Evolutionary conservation across 2,113 vertebrate species (phyloP).

Genomic region (Megaptera novaeangliae): DNA sequence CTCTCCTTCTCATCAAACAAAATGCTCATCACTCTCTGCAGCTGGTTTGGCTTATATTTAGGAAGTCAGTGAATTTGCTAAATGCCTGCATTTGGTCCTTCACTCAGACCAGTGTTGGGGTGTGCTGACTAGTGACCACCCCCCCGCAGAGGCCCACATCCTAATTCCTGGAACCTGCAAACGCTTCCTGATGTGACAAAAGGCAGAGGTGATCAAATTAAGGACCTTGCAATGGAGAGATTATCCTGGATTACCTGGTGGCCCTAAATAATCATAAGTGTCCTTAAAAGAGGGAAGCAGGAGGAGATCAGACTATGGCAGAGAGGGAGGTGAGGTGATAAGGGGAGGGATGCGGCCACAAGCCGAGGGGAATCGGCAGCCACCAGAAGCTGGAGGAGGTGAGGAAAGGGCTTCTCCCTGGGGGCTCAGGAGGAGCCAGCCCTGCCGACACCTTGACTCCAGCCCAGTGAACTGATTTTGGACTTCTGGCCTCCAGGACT

Average conservation of each 20-base stretch:
- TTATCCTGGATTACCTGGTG: not conserved
- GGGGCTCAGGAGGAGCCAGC: not conserved
- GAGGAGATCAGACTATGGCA: no score
- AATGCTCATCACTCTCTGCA: fast-evolving
- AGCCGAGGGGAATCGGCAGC: not conserved
- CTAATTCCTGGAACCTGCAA: not conserved
- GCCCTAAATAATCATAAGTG: not conserved
- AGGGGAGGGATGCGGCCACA: not conserved
- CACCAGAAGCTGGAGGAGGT: not conserved
- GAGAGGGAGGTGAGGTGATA: not conserved
- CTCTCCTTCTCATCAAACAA: no score
- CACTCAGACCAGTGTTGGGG: fast-evolving
- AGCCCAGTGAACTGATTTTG: not conserved
- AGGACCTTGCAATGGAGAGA: not conserved
- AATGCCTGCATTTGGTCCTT: fast-evolving
- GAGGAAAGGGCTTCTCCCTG: no score
- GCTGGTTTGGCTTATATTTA: not conserved
- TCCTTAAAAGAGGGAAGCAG: not conserved
- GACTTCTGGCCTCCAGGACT: not conserved
- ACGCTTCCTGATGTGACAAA: fast-evolving
- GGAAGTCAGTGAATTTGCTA: not conserved
- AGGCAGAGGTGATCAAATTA: no score
- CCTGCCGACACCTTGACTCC: not conserved
- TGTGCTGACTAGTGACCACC: not conserved
- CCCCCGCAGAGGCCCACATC: fast-evolving